A percentile compares a stretch with the other conserved stretches of the same genome.
Evolutionary conservation across 2,888 invertebrate species (phyloP).

Genomic region (Plagodis pulveraria): DNA sequence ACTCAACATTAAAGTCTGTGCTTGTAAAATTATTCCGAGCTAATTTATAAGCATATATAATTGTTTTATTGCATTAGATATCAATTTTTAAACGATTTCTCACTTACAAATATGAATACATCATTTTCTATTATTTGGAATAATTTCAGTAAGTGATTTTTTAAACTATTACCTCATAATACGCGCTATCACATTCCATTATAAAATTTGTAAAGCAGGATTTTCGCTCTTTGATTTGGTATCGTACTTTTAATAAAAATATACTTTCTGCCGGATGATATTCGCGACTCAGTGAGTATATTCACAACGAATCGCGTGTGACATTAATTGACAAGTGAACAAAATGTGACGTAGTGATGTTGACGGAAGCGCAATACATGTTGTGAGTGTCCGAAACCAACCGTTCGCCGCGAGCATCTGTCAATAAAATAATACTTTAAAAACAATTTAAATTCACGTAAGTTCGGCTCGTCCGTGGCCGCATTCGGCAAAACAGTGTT

Average conservation of each 20-base stretch:
- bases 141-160: too few relatives aligned
- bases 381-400: conserved; percentile 38
- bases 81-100: too few relatives aligned
- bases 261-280: conserved; percentile 74
- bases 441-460: conserved; percentile 63
- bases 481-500: conserved; percentile 59
- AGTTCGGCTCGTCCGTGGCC: conserved; percentile 53
- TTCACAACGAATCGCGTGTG: conserved; percentile 74
- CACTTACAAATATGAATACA: too few relatives aligned
- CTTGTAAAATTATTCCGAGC: too few relatives aligned
- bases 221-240: conserved; percentile 37
- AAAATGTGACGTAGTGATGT: conserved; percentile 70
- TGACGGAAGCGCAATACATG: conserved; percentile 60
- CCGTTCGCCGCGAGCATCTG: conserved; percentile 42
- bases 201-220: conserved; percentile 5
- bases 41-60: too few relatives aligned
- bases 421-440: conserved; percentile 53
- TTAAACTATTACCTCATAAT: too few relatives aligned
- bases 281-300: conserved; percentile 73
- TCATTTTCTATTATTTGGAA: too few relatives aligned
- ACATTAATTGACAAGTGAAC: conserved; percentile 81
- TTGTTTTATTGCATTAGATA: too few relatives aligned
- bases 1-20: too few relatives aligned
- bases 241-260: conserved; percentile 77
- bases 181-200: too few relatives aligned